A percentile compares a stretch with the other conserved stretches of the same genome.
These are phyloP conservation scores for Aspiorhynchus laticeps DNA, from an alignment of 2,113 vertebrate species.

Conservation along the genomic window DNA sequence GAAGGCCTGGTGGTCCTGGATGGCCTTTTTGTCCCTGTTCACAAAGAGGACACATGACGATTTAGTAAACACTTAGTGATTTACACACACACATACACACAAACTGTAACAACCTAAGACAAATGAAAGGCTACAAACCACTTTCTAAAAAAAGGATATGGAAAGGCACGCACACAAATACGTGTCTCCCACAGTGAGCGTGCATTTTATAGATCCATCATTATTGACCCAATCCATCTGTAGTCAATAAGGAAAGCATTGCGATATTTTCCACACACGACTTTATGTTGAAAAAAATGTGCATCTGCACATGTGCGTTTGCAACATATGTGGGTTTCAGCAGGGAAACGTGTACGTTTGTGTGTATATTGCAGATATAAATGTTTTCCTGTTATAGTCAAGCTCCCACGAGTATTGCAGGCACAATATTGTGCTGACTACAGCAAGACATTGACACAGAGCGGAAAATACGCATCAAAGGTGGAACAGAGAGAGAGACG, in stretches of 20 bases:
- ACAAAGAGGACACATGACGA: slow-evolving; percentile 18
- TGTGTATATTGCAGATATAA: slow-evolving; percentile 67
- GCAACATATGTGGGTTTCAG: background rate
- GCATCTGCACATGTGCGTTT: slow-evolving; percentile 42
- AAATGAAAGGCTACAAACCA: slow-evolving; percentile 8
- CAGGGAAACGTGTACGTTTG: background rate
- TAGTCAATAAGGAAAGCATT: slow-evolving; percentile 19
- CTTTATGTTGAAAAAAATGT: background rate
- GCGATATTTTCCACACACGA: slow-evolving; percentile 20
- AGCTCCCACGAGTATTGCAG: slow-evolving; percentile 35
- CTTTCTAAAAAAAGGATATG: background rate
- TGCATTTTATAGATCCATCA: slow-evolving; percentile 15
- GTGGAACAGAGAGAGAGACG: slow-evolving; percentile 42
- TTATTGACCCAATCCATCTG: slow-evolving; percentile 24
- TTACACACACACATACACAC: slow-evolving; percentile 19
- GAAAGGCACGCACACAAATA: background rate
- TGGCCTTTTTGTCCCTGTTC: slow-evolving; percentile 90
- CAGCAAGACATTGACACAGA: slow-evolving; percentile 58
- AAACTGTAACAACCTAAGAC: slow-evolving; percentile 10
- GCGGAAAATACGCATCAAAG: slow-evolving; percentile 64
- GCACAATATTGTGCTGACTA: slow-evolving; percentile 65
- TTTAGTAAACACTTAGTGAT: slow-evolving; percentile 28
- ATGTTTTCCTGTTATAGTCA: slow-evolving; percentile 67
- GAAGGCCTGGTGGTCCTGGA: slow-evolving; percentile 89
- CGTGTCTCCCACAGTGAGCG: background rate